Conservation (phyloP, 2,113 vertebrate species). For the Neotoma lepida region DNA sequence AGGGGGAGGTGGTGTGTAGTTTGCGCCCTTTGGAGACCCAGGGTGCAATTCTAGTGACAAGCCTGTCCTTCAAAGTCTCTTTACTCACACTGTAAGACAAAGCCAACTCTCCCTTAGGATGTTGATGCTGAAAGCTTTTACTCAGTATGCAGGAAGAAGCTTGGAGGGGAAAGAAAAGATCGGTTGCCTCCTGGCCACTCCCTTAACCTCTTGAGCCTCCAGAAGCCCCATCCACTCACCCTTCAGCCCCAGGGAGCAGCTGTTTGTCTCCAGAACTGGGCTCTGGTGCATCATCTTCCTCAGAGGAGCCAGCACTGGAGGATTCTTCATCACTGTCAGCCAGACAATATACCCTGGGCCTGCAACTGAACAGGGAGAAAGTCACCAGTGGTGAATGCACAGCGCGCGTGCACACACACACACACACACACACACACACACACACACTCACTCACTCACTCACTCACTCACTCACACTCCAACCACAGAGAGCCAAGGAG, state of each 20-base stretch:
- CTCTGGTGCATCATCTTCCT: conserved; percentile 95
- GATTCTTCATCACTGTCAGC: conserved; percentile 99
- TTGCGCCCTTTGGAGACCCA: neutral
- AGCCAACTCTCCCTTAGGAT: neutral
- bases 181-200: neutral
- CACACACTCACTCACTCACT: too few relatives aligned
- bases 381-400: neutral
- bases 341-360: conserved; percentile 94
- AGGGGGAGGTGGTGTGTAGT: neutral
- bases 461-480: too few relatives aligned
- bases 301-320: conserved; percentile 97
- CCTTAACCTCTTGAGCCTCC: neutral
- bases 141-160: neutral
- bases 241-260: conserved; percentile 88
- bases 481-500: neutral
- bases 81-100: neutral
- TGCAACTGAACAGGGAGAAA: conserved; percentile 84
- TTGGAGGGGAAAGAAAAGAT: neutral
- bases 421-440: neutral
- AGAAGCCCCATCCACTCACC: conserved; percentile 86
- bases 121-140: neutral
- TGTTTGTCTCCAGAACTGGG: conserved; percentile 89
- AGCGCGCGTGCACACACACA: accelerated
- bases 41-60: neutral
- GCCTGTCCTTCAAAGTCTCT: neutral